Evolutionary conservation across 2,113 vertebrate species (phyloP).

Genomic region (Amphiprion percula): DNA sequence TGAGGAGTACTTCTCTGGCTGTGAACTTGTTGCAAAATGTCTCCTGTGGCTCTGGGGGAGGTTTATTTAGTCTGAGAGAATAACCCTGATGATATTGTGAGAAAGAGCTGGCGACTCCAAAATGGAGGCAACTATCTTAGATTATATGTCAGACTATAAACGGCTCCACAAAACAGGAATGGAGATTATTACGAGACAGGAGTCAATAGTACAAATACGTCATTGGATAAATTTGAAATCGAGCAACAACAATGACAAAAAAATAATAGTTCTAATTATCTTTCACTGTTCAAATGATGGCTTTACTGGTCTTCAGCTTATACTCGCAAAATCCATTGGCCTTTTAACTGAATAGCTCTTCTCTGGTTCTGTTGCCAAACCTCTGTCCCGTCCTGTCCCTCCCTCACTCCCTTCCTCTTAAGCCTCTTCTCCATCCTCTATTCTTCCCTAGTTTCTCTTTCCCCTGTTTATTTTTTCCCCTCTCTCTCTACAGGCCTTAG

Average conservation of each 20-base stretch:
- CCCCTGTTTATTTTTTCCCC: constrained; percentile 33
- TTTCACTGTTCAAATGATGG: neutral
- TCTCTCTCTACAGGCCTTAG: constrained; percentile 84
- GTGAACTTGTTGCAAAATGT: neutral
- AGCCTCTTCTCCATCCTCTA: constrained; percentile 57
- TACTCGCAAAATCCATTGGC: constrained; percentile 36
- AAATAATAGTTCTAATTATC: constrained; percentile 28
- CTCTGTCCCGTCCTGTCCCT: constrained; percentile 43
- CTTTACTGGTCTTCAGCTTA: constrained; percentile 37
- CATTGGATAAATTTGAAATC: neutral
- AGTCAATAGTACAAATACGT: neutral
- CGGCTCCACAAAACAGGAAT: neutral
- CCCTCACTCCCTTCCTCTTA: constrained; percentile 52
- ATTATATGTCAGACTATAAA: neutral
- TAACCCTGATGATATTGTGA: neutral
- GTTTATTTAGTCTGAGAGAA: neutral
- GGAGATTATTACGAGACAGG: neutral
- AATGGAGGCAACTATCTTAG: neutral
- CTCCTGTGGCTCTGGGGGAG: neutral
- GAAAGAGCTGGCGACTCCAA: neutral
- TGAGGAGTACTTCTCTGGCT: neutral
- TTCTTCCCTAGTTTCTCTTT: constrained; percentile 19
- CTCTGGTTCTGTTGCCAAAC: constrained; percentile 54
- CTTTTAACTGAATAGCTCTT: constrained; percentile 59
- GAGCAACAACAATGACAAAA: neutral